Evolutionary conservation across 2,888 invertebrate genomes (phyloP).

Genomic region (Cataglyphis rosenhaueri): DNA sequence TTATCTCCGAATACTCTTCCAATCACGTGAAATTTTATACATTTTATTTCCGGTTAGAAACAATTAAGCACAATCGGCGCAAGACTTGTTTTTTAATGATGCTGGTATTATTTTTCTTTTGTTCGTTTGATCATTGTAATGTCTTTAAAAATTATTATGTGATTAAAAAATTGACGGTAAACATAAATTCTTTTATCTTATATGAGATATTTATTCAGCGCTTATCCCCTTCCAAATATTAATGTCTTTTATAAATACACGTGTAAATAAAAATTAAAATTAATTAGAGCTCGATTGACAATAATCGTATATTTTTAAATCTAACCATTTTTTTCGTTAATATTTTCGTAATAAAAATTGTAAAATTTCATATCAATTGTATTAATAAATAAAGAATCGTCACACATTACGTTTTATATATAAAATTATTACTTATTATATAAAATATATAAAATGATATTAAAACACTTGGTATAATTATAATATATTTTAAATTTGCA

Average conservation of each 20-base stretch:
- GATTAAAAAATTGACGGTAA: conserved; percentile 2
- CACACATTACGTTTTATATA: too few species aligned
- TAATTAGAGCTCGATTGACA: background rate
- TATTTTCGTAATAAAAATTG: background rate
- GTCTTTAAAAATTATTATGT: background rate
- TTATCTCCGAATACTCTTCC: background rate
- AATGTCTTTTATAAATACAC: background rate
- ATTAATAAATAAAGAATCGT: background rate
- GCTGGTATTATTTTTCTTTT: background rate
- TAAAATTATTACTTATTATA: too few species aligned
- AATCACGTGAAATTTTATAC: background rate
- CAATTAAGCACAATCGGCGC: background rate
- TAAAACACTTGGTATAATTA: too few species aligned
- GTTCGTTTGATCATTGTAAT: background rate
- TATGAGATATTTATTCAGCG: background rate
- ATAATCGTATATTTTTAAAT: background rate
- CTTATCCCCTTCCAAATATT: background rate
- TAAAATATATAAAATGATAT: too few species aligned
- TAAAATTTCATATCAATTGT: background rate
- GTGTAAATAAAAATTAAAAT: conserved; percentile 5
- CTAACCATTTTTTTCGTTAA: background rate
- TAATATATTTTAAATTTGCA: too few species aligned
- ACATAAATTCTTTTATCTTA: background rate
- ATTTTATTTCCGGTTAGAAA: background rate
- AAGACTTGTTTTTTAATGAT: background rate